Evolutionary conservation across 2,888 invertebrate species (phyloP), one percentile per base, ranked within the genome.

Genomic region (Trachelus stipa): DNA sequence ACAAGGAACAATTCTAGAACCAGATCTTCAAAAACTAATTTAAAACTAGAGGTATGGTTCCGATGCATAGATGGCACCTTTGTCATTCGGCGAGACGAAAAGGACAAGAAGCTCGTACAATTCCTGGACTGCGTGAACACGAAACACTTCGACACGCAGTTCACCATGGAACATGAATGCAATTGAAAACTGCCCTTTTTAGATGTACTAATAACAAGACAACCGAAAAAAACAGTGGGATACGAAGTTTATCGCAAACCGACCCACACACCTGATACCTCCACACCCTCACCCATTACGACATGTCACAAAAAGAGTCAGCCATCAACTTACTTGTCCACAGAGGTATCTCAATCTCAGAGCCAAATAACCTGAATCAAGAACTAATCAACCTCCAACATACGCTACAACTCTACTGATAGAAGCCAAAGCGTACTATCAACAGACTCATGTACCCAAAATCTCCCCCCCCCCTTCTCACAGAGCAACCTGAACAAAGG

Each of bases 31-130:
- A 76, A 15, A 37, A 74, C 9, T 75, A 71, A 80, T 15, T 35
- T 69, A 6, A 74, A 77, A 77, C 81, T 80, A 0, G 37, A 68
- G n/a, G 34, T 73, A 34, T 84, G 77, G 69, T 77, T 79, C 1
- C 34, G 83, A 56, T 83, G 84, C 56, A 82, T 85, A 1, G 83
- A 86, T 69, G 84, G 86, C 68, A 82, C 76, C 30, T 79, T 81
- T 68, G 69, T 84, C 35, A 83, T 81, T 12, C 81, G 83, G 74
- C 82, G 80, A 68, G 83, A 85, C 74, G 83, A 85, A 11, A 81
- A 79, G 56, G 80, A 78, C 3, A 78, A 82, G 69, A 33, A 33
- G 33, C 80, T 81, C 34, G 79, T 80, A 23, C 76, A 81, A 79
- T 80, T 84, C 40, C 79, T 81, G 4, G 34, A 75, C 4, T 77